Evolutionary conservation across 2,888 invertebrate species (phyloP).

Genomic region (Andricus curvator): DNA sequence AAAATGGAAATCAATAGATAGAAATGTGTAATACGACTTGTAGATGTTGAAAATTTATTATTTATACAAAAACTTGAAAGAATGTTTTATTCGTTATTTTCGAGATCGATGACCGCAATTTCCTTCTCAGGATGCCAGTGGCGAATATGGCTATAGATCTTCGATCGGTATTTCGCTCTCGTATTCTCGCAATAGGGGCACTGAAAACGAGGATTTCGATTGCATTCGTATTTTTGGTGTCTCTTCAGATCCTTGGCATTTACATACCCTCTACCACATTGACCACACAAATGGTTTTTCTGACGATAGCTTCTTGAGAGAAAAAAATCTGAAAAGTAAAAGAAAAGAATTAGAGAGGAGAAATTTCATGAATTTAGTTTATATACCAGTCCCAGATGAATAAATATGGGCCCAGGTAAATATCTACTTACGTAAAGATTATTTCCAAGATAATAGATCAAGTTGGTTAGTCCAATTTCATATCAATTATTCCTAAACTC

Average conservation of each 20-base stretch:
- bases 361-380: neutral
- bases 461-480: neutral
- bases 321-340: conserved; percentile 4
- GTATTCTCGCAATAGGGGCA: conserved; percentile 59
- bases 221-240: conserved; percentile 64
- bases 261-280: conserved; percentile 54
- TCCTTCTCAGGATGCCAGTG: conserved; percentile 62
- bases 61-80: neutral
- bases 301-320: neutral
- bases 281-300: conserved; percentile 55
- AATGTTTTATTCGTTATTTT: neutral
- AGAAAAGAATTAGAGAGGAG: neutral
- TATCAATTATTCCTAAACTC: neutral
- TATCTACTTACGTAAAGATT: neutral
- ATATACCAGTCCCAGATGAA: neutral
- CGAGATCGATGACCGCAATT: conserved; percentile 61
- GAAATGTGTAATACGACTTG: no score
- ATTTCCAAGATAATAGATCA: neutral
- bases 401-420: neutral
- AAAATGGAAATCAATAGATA: no score
- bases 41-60: no score
- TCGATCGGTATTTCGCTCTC: conserved; percentile 68
- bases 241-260: conserved; percentile 57
- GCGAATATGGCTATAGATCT: conserved; percentile 69
- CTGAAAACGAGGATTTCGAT: conserved; percentile 61